These are phyloP conservation scores for Camptogramma bilineatum DNA, from an alignment of 2,888 invertebrate species.

Conservation along the genomic window DNA sequence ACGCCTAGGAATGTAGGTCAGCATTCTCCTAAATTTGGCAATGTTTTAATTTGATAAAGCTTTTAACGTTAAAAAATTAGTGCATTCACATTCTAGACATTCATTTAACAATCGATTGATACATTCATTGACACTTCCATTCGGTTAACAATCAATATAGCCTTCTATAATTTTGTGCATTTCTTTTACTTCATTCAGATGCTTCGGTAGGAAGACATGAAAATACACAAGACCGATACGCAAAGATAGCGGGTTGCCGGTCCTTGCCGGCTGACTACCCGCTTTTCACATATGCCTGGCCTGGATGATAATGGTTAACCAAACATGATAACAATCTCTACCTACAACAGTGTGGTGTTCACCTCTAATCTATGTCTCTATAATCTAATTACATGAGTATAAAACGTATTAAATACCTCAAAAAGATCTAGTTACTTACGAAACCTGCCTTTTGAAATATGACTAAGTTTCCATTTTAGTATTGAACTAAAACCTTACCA, in stretches of 20 bases:
- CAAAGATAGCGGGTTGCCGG: constrained; percentile 1
- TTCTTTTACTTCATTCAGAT: constrained; percentile 26
- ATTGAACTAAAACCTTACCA: constrained; percentile 22
- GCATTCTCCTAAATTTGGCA: constrained; percentile 69
- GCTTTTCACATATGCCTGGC: neutral
- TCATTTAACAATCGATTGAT: constrained; percentile 38
- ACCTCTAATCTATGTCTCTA: constrained; percentile 55
- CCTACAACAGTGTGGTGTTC: constrained; percentile 20
- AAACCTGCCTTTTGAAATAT: constrained; percentile 59
- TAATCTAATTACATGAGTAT: constrained; percentile 77
- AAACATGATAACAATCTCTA: constrained; percentile 21
- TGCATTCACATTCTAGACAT: constrained; percentile 40
- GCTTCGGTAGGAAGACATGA: constrained; percentile 39
- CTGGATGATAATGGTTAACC: constrained; percentile 12
- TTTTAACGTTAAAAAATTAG: constrained; percentile 52
- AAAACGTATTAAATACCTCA: constrained; percentile 83
- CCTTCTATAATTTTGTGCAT: constrained; percentile 39
- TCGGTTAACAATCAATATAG: constrained; percentile 47
- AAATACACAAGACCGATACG: constrained; percentile 20
- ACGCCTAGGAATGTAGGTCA: constrained; percentile 75
- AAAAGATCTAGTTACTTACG: constrained; percentile 73
- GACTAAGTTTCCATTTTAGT: constrained; percentile 45
- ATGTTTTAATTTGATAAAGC: constrained; percentile 61
- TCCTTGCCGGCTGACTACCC: neutral
- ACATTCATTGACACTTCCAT: constrained; percentile 46